Evolutionary conservation across 53 echinoderm and acorn worm genomes (phyloP), one percentile per base, ranked within the genome.

Genomic region (Mesocentrotus franciscanus): DNA sequence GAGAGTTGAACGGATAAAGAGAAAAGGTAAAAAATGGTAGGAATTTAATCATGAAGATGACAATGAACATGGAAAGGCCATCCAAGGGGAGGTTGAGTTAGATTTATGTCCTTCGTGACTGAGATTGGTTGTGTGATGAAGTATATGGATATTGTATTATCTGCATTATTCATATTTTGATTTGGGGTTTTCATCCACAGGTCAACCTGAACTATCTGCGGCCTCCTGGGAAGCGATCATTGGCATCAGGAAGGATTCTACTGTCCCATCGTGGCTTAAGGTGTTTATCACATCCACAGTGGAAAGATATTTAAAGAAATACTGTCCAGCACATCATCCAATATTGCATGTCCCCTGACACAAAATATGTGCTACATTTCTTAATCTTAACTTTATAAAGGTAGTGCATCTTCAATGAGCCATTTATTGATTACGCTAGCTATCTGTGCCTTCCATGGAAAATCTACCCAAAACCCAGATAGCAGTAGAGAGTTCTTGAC

Each of bases 191-290:
- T 92, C 27, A 71, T 92, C 39, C 56, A 14, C 61, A 93, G 93
- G 93, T 93, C 93, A 93, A 81, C 93, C 93, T 60, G 93, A 93
- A 81, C 81, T 93, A 57, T 93, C 93, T 17, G 81, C 79, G 32
- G 60, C 81, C 79, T 93, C 93, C 18, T 93, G 93, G 93, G 93
- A 93, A 57, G 93, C 93, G 18, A 59, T 83, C 79, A 71, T 90
- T 75, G 78, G 78, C 24, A 93, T 60, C 62, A 90, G 71, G 91
- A 97, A 97, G 96, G 96, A 97, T 94, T 93, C 96, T 18, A 71
- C 95, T 55, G 94, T 97, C 27, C 97, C 97, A 18, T 96, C 97
- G 18, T 97, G 97, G 97, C 94, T 97, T 29, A 93, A 97, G 96
- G 97, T 97, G 92, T 92, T 71, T 74, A 92, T 71, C 92, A 92